Conservation (phyloP, 1,140 invertebrate species). For the Anadara kagoshimensis region DNA sequence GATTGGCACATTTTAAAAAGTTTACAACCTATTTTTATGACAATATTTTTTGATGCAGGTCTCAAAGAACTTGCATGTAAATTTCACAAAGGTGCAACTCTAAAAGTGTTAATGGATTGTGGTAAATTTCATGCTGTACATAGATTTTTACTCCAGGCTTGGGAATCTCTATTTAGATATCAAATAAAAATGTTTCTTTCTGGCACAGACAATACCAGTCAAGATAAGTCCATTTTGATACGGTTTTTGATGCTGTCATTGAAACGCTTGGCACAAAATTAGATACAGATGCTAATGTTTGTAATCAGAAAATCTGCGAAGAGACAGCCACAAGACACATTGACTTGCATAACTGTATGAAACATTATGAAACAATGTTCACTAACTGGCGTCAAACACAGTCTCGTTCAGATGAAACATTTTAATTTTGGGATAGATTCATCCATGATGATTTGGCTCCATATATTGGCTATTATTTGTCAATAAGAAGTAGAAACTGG, state of each 20-base stretch:
- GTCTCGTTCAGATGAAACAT: neutral
- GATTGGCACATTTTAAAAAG: constrained; percentile 14
- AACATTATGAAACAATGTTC: neutral
- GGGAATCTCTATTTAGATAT: constrained; percentile 12
- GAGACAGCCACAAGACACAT: too few relatives aligned
- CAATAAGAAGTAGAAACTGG: constrained; percentile 5
- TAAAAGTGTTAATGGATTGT: constrained; percentile 14
- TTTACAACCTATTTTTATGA: constrained; percentile 6
- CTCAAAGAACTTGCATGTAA: neutral
- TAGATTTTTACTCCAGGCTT: constrained; percentile 7
- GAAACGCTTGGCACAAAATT: too few relatives aligned
- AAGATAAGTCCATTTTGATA: too few relatives aligned
- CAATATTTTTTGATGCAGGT: constrained; percentile 10
- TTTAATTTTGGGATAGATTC: constrained; percentile 12
- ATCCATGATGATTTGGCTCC: neutral
- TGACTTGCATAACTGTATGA: too few relatives aligned
- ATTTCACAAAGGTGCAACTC: constrained; percentile 6
- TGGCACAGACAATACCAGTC: too few relatives aligned
- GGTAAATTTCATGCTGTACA: constrained; percentile 1
- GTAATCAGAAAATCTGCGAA: too few relatives aligned
- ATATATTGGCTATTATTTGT: neutral
- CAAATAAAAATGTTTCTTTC: neutral
- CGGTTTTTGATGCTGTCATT: too few relatives aligned
- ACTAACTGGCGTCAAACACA: neutral
- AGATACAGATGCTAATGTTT: too few relatives aligned